These are phyloP conservation scores for Gnathonemus echidnorhynchus DNA, from an alignment of 2,113 vertebrate genomes.

Conservation along the genomic window DNA sequence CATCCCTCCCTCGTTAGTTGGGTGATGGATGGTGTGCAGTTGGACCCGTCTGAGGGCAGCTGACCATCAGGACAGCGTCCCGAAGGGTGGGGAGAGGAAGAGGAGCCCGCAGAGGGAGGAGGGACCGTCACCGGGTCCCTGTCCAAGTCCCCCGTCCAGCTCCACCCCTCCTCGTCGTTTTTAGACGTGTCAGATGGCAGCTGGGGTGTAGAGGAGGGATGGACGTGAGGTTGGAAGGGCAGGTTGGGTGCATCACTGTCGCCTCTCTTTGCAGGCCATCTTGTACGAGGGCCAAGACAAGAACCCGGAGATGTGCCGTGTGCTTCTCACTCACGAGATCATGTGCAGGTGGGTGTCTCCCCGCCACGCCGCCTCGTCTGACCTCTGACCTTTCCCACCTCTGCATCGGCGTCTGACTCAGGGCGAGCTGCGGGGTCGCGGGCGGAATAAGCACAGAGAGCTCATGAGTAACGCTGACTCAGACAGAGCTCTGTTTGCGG, in stretches of 20 bases:
- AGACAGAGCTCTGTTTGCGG: neutral
- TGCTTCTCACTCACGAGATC: conserved; percentile 89
- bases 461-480: neutral
- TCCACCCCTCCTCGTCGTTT: neutral
- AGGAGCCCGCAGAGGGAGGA: neutral
- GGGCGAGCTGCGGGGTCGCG: neutral
- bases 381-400: neutral
- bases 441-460: neutral
- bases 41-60: neutral
- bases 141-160: neutral
- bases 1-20: neutral
- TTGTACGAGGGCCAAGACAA: conserved; percentile 94
- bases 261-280: conserved; percentile 67
- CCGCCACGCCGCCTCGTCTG: neutral
- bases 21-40: neutral
- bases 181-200: neutral
- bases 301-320: conserved; percentile 95
- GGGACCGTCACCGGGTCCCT: neutral
- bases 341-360: conserved; percentile 78
- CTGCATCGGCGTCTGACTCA: neutral
- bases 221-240: neutral
- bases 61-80: neutral
- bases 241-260: neutral
- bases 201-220: neutral
- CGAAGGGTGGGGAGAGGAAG: neutral